Percentiles rank a stretch among this genome's conserved stretches.
These are phyloP conservation scores for Parazoanthus darwini DNA, from an alignment of 92 coral and sea anemone species.

Conservation along the genomic window DNA sequence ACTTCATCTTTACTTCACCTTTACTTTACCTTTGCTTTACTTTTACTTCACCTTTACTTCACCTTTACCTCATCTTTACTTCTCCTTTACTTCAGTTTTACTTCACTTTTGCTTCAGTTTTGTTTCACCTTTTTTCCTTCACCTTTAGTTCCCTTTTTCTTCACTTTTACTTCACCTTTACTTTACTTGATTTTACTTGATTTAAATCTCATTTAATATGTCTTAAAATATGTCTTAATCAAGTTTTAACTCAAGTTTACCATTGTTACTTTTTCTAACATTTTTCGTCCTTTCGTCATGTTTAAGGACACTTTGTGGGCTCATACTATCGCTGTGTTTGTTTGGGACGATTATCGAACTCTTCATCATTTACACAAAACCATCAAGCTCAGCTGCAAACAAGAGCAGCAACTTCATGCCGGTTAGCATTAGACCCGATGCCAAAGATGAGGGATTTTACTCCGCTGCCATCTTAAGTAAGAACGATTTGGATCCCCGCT, in stretches of 20 bases:
- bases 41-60: too few species aligned
- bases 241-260: not conserved
- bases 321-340: constrained; percentile 45
- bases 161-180: too few species aligned
- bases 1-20: too few species aligned
- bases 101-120: too few species aligned
- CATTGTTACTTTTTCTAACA: not conserved
- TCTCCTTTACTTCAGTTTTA: too few species aligned
- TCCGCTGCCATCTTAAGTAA: not conserved
- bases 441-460: not conserved
- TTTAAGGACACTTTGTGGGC: constrained; percentile 46
- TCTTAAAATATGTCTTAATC: too few species aligned
- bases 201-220: too few species aligned
- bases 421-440: not conserved
- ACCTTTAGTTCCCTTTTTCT: too few species aligned
- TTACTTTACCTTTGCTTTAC: too few species aligned
- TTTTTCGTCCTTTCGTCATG: not conserved
- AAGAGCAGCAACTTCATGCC: constrained; percentile 17
- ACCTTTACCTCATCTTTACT: too few species aligned
- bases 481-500: not conserved
- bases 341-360: constrained; percentile 49
- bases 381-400: not conserved
- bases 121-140: too few species aligned
- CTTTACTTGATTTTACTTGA: too few species aligned
- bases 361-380: not conserved